Evolutionary conservation across 92 coral and sea anemone species (phyloP), one percentile per base, ranked within the genome.

Genomic region (Heliopora coerulea): DNA sequence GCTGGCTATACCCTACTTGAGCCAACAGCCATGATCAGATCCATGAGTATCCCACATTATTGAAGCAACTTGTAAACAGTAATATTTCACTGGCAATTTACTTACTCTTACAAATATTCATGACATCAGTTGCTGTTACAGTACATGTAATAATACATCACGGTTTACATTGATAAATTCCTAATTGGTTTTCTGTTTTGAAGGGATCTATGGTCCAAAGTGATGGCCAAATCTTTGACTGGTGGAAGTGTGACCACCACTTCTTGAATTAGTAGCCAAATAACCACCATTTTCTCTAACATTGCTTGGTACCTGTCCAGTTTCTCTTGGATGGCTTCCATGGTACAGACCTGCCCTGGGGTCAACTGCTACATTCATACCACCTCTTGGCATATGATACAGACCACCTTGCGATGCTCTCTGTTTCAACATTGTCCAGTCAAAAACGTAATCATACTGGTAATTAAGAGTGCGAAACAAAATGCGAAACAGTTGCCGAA

Each of bases 381-480:
- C 74, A 1, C 59, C 48, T n/a, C 74, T 46, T 33, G 74, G 58
- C 23, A 91, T 49, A 8, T 87, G 80, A 15, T 81, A 79, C 12
- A 96, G 89, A 35, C 81, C 78, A 3, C 86, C 91, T 29, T 89
- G 96, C 1, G 97, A 91, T 1, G 93, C 97, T 80, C 86, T 87
- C 82, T 92, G 97, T 64, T 92, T 92, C 85, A 92, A 73, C 97
- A 92, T 92, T 8, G 97, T 92, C 97, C 97, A 92, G 88, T 92
- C 97, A 78, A 92, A 92, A 49, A 92, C 88, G 65, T 89, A 92
- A 63, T 92, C 97, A 80, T 92, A 92, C 82, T 92, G 97, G 75
- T 89, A 92, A 80, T 92, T 92, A 80, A 92, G 80, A 41, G 97
- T 92, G 66, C 97, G 96, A 62, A 92, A 92, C 59, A 92, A 79